phyloP scores from a whole-genome alignment of 2,888 invertebrate species.

The Ypsolopha sequella region DNA sequence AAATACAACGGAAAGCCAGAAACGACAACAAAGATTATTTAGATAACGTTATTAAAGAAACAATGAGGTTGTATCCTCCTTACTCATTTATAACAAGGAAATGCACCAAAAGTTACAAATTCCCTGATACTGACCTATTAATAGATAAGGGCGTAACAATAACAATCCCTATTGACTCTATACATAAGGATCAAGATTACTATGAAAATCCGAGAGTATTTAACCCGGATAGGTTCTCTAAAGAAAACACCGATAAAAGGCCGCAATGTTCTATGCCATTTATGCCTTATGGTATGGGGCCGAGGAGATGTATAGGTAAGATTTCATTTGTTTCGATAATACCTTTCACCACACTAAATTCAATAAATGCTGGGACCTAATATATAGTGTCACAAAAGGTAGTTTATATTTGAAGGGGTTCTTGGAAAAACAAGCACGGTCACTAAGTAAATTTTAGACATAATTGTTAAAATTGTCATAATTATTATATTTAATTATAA shows the following conservation, averaged over 20 bases:
- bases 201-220: constrained; percentile 38
- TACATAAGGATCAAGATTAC: constrained; percentile 43
- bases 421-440: too few species aligned
- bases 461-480: too few species aligned
- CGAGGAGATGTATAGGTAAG: constrained; percentile 58
- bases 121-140: constrained; percentile 35
- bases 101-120: constrained; percentile 46
- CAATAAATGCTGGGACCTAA: too few species aligned
- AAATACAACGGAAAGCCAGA: constrained; percentile 39
- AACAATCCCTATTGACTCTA: constrained; percentile 44
- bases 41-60: constrained; percentile 46
- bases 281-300: constrained; percentile 56
- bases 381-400: too few species aligned
- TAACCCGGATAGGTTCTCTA: constrained; percentile 48
- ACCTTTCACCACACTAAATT: background rate
- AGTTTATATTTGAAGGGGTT: too few species aligned
- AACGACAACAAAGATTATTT: constrained; percentile 30
- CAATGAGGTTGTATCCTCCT: constrained; percentile 50
- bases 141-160: constrained; percentile 49
- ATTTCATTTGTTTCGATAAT: constrained; percentile 2
- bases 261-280: constrained; percentile 28
- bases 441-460: too few species aligned
- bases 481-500: too few species aligned
- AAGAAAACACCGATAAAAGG: constrained; percentile 22
- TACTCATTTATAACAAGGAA: constrained; percentile 46